These are phyloP conservation scores for Cheirogaleus major DNA, from an alignment of 2,797 vertebrate genomes.

Conservation along the genomic window DNA sequence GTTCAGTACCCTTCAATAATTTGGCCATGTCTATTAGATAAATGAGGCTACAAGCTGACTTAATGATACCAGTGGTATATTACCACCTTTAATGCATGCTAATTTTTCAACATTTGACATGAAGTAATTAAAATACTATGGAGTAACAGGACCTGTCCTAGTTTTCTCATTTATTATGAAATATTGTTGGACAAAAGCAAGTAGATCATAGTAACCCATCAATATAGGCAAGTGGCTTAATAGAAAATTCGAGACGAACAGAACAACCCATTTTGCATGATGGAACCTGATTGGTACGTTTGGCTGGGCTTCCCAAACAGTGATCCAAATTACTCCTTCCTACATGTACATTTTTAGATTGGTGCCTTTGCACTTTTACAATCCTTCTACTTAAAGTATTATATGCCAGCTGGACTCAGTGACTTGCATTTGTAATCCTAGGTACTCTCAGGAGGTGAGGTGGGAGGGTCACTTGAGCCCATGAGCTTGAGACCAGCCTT, in stretches of 20 bases:
- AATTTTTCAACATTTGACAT: constrained; percentile 65
- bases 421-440: neutral
- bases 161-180: constrained; percentile 57
- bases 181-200: constrained; percentile 17
- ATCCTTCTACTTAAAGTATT: neutral
- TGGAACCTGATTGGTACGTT: neutral
- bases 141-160: constrained; percentile 38
- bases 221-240: neutral
- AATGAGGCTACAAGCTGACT: constrained; percentile 40
- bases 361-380: fast-evolving
- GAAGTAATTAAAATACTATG: constrained; percentile 58
- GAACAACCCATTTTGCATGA: constrained; percentile 3
- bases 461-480: neutral
- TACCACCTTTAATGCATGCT: constrained; percentile 9
- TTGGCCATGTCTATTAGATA: constrained; percentile 49
- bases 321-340: neutral
- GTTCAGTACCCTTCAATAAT: constrained; percentile 17
- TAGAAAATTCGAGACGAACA: neutral
- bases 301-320: neutral
- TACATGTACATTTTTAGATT: neutral
- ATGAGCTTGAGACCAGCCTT: neutral
- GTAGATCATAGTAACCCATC: neutral
- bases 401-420: neutral
- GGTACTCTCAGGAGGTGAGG: neutral
- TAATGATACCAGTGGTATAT: constrained; percentile 43